phyloP scores from a whole-genome alignment of 2,113 vertebrate genomes.

The Rhagologus leucostigma region DNA sequence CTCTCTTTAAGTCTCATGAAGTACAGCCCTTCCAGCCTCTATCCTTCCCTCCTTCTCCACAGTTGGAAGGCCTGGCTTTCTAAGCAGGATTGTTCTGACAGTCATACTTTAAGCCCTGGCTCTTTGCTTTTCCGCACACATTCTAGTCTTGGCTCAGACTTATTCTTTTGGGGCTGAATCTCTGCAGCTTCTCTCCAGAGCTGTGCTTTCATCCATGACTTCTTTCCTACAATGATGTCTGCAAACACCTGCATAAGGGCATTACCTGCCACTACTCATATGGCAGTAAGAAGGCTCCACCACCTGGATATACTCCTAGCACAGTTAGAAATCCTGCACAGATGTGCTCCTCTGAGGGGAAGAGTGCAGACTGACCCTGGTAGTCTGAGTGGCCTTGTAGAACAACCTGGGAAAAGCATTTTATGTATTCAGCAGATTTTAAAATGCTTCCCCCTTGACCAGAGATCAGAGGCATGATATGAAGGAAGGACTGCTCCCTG shows the following conservation, averaged over 20 bases:
- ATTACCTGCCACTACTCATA: neutral
- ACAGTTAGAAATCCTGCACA: neutral
- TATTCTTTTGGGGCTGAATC: neutral
- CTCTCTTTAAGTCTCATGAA: neutral
- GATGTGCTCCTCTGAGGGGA: neutral
- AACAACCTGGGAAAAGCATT: neutral
- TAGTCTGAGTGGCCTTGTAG: neutral
- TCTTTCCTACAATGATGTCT: neutral
- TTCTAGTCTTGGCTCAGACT: neutral
- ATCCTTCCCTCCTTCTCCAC: neutral
- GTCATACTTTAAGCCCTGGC: neutral
- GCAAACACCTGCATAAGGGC: neutral
- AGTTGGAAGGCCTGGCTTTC: neutral
- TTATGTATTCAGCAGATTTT: neutral
- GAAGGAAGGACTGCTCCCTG: neutral
- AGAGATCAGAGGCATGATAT: neutral
- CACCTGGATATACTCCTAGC: neutral
- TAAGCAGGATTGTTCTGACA: neutral
- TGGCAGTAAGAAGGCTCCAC: neutral
- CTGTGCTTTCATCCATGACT: neutral
- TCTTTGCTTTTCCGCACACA: neutral
- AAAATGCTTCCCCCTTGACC: neutral
- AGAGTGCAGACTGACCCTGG: neutral
- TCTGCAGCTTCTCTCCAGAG: neutral
- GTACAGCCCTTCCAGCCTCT: neutral